Evolutionary conservation across 2,888 invertebrate species (phyloP).

Genomic region (Sphaerophoria taeniata): DNA sequence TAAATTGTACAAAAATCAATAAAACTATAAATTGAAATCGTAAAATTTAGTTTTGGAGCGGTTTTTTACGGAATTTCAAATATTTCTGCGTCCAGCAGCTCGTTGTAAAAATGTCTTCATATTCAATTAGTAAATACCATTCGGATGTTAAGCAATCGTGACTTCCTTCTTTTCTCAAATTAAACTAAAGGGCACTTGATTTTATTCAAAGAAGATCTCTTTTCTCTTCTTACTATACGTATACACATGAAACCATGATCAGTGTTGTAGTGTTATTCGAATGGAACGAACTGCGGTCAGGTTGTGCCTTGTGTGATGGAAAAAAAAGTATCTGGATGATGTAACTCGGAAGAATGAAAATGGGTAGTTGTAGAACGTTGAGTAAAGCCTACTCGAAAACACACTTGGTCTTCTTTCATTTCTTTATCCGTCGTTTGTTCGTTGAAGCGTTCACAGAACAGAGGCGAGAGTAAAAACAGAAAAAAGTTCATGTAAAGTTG

Average conservation of each 20-base stretch:
- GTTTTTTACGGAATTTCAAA: slow-evolving; percentile 12
- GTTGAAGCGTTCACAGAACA: slow-evolving; percentile 32
- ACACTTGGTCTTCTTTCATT: slow-evolving; percentile 43
- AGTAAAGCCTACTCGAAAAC: slow-evolving; percentile 42
- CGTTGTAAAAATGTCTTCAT: background rate
- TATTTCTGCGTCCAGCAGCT: background rate
- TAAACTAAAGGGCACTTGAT: slow-evolving; percentile 46
- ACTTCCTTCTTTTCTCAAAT: slow-evolving; percentile 56
- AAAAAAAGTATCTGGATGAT: slow-evolving; percentile 49
- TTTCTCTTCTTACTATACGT: background rate
- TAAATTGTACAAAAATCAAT: slow-evolving; percentile 16
- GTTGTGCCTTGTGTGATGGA: slow-evolving; percentile 42
- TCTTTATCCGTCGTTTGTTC: slow-evolving; percentile 45
- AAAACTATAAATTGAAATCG: background rate
- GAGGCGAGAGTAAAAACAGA: slow-evolving; percentile 25
- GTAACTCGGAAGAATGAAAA: slow-evolving; percentile 40
- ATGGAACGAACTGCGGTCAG: slow-evolving; percentile 44
- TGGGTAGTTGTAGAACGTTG: slow-evolving; percentile 9
- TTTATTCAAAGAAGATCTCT: slow-evolving; percentile 3
- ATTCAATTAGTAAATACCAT: slow-evolving; percentile 8
- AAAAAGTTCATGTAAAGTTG: slow-evolving; percentile 26
- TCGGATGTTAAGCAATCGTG: slow-evolving; percentile 53
- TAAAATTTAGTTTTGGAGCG: background rate
- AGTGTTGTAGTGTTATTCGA: background rate
- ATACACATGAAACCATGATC: background rate